Percentiles rank a stretch among this genome's conserved stretches.
Evolutionary conservation across 2,113 vertebrate species (phyloP).

Genomic region (Sterna hirundo): DNA sequence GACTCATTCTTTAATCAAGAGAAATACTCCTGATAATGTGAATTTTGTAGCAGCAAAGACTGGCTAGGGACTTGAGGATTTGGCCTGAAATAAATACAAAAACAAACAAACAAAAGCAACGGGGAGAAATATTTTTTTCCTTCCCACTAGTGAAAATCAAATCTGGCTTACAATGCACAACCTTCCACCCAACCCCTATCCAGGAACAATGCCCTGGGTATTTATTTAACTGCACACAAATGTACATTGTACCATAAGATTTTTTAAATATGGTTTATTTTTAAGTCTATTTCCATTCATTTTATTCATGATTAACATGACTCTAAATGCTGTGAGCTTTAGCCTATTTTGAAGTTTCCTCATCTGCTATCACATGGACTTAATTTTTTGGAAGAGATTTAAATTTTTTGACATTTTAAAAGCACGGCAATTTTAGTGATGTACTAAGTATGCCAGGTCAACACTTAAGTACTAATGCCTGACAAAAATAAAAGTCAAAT

Average conservation of each 20-base stretch:
- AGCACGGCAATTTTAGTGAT: background rate
- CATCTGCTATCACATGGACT: background rate
- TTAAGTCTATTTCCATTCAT: background rate
- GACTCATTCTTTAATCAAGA: background rate
- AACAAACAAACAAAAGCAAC: background rate
- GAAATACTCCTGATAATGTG: background rate
- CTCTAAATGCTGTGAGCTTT: background rate
- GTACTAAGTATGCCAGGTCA: background rate
- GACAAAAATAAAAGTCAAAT: background rate
- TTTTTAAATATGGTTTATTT: background rate
- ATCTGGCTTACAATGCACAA: background rate
- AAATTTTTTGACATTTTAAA: background rate
- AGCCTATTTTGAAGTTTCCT: background rate
- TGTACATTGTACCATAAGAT: background rate
- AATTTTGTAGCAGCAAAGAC: background rate
- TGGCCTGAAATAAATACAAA: background rate
- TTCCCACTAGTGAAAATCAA: background rate
- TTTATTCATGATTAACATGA: background rate
- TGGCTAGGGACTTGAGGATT: background rate
- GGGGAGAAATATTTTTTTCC: background rate
- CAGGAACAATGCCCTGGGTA: background rate
- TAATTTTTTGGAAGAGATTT: background rate
- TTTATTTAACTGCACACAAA: background rate
- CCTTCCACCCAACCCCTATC: background rate
- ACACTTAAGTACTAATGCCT: background rate